phyloP scores from a whole-genome alignment of 2,888 invertebrate species.

The Drosophila setosimentum region DNA sequence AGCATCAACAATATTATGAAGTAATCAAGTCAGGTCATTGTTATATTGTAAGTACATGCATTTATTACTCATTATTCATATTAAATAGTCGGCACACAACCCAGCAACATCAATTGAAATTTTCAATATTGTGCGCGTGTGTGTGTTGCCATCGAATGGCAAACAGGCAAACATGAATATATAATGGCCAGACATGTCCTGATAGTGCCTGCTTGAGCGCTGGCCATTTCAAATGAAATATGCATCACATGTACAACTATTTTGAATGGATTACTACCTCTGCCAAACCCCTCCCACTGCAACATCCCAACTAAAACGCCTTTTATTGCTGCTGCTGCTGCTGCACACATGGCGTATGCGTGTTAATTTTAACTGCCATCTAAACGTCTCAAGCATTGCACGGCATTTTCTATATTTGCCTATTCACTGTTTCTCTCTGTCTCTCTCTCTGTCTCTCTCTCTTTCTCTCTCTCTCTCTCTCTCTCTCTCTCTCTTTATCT shows the following conservation, averaged over 20 bases:
- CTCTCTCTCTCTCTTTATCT: neutral
- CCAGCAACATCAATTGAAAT: neutral
- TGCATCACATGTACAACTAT: constrained; percentile 58
- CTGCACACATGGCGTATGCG: constrained; percentile 52
- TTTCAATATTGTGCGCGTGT: constrained; percentile 43
- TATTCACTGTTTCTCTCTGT: neutral
- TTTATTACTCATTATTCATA: constrained; percentile 51
- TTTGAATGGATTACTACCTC: constrained; percentile 50
- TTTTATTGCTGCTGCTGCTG: neutral
- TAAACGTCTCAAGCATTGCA: constrained; percentile 25
- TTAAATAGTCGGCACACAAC: constrained; percentile 28
- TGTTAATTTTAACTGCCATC: constrained; percentile 52
- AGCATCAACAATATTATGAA: constrained; percentile 41
- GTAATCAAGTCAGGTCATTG: constrained; percentile 44
- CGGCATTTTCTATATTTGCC: constrained; percentile 4
- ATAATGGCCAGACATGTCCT: constrained; percentile 28
- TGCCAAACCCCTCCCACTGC: neutral
- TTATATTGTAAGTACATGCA: constrained; percentile 29
- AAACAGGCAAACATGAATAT: constrained; percentile 42
- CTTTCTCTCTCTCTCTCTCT: neutral
- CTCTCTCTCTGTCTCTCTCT: neutral
- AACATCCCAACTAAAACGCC: neutral
- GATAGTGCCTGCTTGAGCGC: constrained; percentile 4
- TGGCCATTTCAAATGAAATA: constrained; percentile 45
- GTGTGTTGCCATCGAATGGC: constrained; percentile 37